phyloP scores from a whole-genome alignment of 2,797 vertebrate genomes.

The Schizopygopsis malacanthus region DNA sequence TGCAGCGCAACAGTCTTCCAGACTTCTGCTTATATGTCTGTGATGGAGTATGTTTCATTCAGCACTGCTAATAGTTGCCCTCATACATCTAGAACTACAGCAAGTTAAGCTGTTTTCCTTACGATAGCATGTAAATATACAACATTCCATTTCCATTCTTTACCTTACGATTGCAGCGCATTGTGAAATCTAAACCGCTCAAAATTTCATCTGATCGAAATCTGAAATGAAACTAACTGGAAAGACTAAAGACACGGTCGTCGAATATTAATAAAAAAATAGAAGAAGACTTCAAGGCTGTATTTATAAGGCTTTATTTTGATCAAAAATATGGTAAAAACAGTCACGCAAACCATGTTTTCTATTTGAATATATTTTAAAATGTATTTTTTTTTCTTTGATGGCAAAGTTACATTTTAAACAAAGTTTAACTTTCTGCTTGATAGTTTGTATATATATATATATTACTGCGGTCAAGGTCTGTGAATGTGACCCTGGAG shows the following conservation, averaged over 20 bases:
- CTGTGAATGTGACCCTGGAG: neutral
- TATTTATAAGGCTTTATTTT: neutral
- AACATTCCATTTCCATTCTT: neutral
- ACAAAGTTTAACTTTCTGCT: too few relatives aligned
- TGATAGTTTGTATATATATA: too few relatives aligned
- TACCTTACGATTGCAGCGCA: neutral
- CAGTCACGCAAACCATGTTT: neutral
- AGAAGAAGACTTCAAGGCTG: neutral
- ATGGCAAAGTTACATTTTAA: neutral
- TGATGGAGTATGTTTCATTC: neutral
- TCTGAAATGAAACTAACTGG: neutral
- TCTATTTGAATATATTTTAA: too few relatives aligned
- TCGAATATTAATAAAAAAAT: neutral
- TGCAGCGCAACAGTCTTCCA: slow-evolving; percentile 13
- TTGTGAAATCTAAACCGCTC: neutral
- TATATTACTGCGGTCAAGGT: neutral
- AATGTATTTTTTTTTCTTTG: too few relatives aligned
- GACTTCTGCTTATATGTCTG: neutral
- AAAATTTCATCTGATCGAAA: neutral
- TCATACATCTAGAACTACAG: neutral
- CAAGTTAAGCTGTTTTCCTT: neutral
- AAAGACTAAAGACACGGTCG: neutral
- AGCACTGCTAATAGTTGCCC: slow-evolving; percentile 8
- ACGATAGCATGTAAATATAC: neutral
- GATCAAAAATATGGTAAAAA: neutral